Conservation (phyloP, 1,140 invertebrate genomes). For the Drosophila orena region DNA sequence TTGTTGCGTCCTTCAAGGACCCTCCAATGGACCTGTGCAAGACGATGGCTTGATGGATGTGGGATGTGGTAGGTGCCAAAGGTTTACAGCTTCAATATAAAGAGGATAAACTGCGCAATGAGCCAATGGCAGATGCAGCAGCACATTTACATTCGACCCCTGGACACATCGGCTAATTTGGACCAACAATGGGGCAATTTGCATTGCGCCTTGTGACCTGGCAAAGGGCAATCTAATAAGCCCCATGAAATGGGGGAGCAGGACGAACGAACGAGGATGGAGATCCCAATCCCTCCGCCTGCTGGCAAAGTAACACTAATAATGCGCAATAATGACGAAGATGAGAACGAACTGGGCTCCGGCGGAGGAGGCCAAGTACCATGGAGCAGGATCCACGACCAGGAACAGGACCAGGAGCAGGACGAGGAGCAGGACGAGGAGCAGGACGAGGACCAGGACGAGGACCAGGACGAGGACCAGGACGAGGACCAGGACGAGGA, state of each 20-base stretch:
- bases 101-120: conserved; percentile 21
- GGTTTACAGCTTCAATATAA: conserved; percentile 25
- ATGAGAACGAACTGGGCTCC: conserved; percentile 9
- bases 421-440: not conserved
- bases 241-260: not conserved
- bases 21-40: not conserved
- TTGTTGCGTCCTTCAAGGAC: not conserved
- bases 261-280: not conserved
- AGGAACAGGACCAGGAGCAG: not conserved
- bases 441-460: not conserved
- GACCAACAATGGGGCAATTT: conserved; percentile 48
- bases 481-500: too few species aligned
- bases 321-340: conserved; percentile 63
- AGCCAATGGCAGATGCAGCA: conserved; percentile 3
- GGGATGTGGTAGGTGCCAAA: conserved; percentile 1
- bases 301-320: conserved; percentile 60
- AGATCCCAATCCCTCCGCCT: not conserved
- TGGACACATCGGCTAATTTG: conserved; percentile 51
- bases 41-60: conserved; percentile 16
- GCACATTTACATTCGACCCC: conserved; percentile 3
- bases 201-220: conserved; percentile 33
- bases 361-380: not conserved
- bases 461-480: too few species aligned
- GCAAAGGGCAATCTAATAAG: conserved; percentile 67
- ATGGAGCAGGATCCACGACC: not conserved